These are phyloP conservation scores for Hycleus cichorii DNA, from an alignment of 1,140 invertebrate genomes.

Conservation along the genomic window DNA sequence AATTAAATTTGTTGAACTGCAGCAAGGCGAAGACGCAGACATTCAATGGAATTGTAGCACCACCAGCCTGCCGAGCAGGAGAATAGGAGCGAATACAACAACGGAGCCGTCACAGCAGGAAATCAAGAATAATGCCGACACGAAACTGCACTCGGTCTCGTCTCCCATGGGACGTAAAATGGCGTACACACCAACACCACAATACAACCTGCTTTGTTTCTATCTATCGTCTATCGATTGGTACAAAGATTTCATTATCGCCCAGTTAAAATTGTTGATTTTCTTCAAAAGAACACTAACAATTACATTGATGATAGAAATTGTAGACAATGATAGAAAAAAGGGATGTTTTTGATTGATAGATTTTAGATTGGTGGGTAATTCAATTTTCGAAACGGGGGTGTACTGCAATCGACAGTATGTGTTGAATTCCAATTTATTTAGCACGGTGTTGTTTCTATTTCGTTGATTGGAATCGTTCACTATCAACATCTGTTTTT, in stretches of 20 bases:
- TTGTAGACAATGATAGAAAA: no score
- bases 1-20: not conserved
- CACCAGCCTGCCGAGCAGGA: conserved; percentile 1
- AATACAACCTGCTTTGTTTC: not conserved
- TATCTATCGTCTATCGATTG: not conserved
- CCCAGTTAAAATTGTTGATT: no score
- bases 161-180: conserved; percentile 38
- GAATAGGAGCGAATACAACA: conserved; percentile 9
- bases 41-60: no score
- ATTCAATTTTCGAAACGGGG: conserved; percentile 30
- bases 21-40: no score
- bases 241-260: not conserved
- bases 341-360: no score
- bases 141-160: conserved; percentile 42
- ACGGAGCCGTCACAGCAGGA: conserved; percentile 36
- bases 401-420: conserved; percentile 22
- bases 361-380: conserved; percentile 1
- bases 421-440: conserved; percentile 2
- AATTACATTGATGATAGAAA: no score
- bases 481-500: no score
- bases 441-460: no score
- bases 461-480: no score
- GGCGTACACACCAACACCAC: conserved; percentile 24
- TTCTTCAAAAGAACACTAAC: not conserved
- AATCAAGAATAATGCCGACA: conserved; percentile 45